phyloP scores from a whole-genome alignment of 1,140 invertebrate genomes.

The Heliconius nattereri region DNA sequence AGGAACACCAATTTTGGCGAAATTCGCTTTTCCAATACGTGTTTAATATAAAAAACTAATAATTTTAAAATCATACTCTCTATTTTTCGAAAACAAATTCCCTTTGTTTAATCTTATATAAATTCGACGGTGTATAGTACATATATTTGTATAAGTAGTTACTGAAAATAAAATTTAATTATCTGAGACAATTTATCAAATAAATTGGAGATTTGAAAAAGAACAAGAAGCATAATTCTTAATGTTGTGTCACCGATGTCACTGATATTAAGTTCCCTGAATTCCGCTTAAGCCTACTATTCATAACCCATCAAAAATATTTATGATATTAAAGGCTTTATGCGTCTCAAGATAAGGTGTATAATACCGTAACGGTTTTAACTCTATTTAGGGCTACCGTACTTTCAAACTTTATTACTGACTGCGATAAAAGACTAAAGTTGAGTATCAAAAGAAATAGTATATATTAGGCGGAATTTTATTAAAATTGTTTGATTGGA shows the following conservation, averaged over 20 bases:
- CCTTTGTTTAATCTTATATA: too few relatives aligned
- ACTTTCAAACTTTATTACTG: conserved; percentile 55
- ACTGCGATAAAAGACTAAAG: conserved; percentile 51
- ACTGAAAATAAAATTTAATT: conserved; percentile 30
- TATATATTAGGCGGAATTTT: conserved; percentile 40
- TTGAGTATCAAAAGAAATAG: conserved; percentile 49
- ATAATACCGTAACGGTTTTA: background rate
- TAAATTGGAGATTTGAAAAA: conserved; percentile 38
- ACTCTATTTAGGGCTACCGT: conserved; percentile 4
- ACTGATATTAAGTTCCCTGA: conserved; percentile 58
- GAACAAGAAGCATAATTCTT: conserved; percentile 51
- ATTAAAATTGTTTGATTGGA: conserved; percentile 34
- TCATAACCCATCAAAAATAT: conserved; percentile 40
- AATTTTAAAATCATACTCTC: too few relatives aligned
- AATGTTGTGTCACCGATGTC: conserved; percentile 51
- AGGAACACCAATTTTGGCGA: too few relatives aligned
- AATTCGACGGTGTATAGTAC: too few relatives aligned
- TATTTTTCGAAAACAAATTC: too few relatives aligned
- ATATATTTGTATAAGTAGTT: background rate
- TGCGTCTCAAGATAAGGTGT: background rate
- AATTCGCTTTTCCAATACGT: too few relatives aligned
- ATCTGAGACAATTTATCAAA: conserved; percentile 37
- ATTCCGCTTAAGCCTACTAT: conserved; percentile 53
- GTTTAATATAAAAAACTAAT: too few relatives aligned
- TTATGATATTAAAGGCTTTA: conserved; percentile 11